Conservation (phyloP, 2,797 vertebrate species). For the Acipenser transmontanus region DNA sequence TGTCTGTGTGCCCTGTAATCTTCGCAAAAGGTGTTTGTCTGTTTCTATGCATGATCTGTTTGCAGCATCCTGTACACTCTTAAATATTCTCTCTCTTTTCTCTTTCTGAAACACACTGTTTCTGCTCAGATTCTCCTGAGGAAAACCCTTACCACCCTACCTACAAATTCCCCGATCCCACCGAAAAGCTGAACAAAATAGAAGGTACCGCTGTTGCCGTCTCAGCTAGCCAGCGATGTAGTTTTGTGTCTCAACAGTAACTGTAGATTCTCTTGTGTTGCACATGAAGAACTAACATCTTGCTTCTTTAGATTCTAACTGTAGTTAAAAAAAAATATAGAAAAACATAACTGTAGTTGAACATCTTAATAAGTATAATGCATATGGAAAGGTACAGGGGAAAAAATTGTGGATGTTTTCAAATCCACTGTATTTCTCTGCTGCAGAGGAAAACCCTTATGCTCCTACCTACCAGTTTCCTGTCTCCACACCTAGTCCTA, state of each 20-base stretch:
- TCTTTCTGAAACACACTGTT: conserved; percentile 50
- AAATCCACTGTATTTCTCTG: conserved; percentile 64
- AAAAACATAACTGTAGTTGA: too few relatives aligned
- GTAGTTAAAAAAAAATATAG: conserved; percentile 25
- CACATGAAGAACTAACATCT: too few relatives aligned
- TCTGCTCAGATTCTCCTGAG: conserved; percentile 86
- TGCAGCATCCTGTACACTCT: conserved; percentile 31
- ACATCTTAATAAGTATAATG: conserved; percentile 1
- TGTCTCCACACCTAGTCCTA: conserved; percentile 70
- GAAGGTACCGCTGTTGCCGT: conserved; percentile 74
- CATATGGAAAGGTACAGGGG: conserved; percentile 19
- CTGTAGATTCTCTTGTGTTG: too few relatives aligned
- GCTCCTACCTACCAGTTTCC: conserved; percentile 75
- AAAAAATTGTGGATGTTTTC: conserved; percentile 40
- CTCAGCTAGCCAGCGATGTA: conserved; percentile 23
- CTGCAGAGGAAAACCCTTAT: conserved; percentile 68
- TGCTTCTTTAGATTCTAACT: not conserved
- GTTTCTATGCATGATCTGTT: not conserved
- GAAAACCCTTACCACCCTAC: conserved; percentile 98
- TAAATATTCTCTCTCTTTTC: conserved; percentile 63
- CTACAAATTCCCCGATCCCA: conserved; percentile 95
- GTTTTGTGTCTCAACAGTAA: not conserved
- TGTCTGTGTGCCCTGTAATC: not conserved
- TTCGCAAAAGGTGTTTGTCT: not conserved
- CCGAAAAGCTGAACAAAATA: conserved; percentile 78